Percentiles rank a stretch among this genome's conserved stretches.
phyloP scores from a whole-genome alignment of 2,888 invertebrate genomes.

The Adelognathus sp. region DNA sequence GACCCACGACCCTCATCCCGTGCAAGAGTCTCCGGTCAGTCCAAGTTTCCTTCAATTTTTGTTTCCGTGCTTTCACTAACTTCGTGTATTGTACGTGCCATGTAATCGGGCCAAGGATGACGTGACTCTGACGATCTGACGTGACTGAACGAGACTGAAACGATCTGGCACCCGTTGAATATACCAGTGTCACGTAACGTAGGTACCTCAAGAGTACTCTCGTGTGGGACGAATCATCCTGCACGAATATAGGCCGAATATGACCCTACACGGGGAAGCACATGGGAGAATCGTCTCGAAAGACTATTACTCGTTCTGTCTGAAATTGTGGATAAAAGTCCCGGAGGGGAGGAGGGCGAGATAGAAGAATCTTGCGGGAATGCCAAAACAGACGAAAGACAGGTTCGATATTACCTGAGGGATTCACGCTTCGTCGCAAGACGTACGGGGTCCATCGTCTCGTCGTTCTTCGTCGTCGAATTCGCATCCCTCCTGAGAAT shows the following conservation, averaged over 20 bases:
- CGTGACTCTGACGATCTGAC: slow-evolving; percentile 46
- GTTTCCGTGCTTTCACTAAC: neutral
- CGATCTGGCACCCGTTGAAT: slow-evolving; percentile 6
- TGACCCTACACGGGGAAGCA: neutral
- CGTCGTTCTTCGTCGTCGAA: slow-evolving; percentile 6
- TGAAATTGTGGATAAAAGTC: neutral
- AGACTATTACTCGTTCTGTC: slow-evolving; percentile 10
- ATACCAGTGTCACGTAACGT: neutral
- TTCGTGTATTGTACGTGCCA: neutral
- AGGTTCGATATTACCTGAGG: slow-evolving; percentile 32
- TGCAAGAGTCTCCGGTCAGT: slow-evolving; percentile 19
- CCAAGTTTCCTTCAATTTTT: slow-evolving; percentile 38
- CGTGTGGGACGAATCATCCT: neutral
- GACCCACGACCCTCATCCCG: slow-evolving; percentile 28
- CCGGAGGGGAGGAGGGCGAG: neutral
- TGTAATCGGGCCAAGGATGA: slow-evolving; percentile 20
- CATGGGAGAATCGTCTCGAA: neutral
- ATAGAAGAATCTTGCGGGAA: neutral
- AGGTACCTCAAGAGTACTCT: neutral
- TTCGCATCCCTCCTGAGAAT: slow-evolving; percentile 13
- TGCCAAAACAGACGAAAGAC: neutral
- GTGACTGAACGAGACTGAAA: neutral
- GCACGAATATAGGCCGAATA: neutral
- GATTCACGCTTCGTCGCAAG: slow-evolving; percentile 30
- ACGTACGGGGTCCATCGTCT: neutral